Evolutionary conservation across 2,113 vertebrate genomes (phyloP), one percentile per base, ranked within the genome.

Genomic region (Climacteris rufus): DNA sequence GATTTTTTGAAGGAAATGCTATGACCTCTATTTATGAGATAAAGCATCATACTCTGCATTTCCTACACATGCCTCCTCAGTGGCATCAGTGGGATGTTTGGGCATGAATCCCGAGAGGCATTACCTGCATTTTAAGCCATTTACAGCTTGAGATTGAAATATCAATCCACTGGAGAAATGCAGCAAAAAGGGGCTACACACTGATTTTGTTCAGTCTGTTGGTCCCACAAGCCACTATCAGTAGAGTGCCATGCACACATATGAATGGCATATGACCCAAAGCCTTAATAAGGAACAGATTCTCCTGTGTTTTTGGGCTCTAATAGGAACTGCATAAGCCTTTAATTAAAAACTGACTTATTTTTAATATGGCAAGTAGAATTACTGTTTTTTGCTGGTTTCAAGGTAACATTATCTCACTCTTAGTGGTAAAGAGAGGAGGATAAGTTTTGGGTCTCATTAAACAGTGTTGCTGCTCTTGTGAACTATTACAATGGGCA

Each of bases 301-400:
- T 87, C 80, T n/a, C 40, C 56, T 31, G 22, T 14, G 40, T 27
- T 78, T 87, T 5, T 65, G 56, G 61, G n/a, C 31, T 89, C 37
- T n/a, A 33, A 22, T 14, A 70, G 3, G 25, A 56, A 59, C 50
- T 65, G 17, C n/a, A 40, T 44, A 71, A 93, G 39, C 6, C 33
- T 40, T 19, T 45, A 60, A 10, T 78, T 89, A 31, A 90, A 83
- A 86, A 52, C 6, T 49, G 25, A 27, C 53, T 57, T 10, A 2
- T 71, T 95, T 93, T 87, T 31, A 89, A 84, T 22, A 13, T 8
- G 49, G 52, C 64, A 92, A 87, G 35, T 57, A 71, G 61, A 89
- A 75, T 64, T 83, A 82, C 25, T 45, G 23, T 70, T 89, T 87
- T n/a, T 92, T 5, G 2, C 24, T 87, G 22, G 37, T 60, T 91